Evolutionary conservation across 2,113 vertebrate genomes (phyloP).

Genomic region (Sylvietta virens): DNA sequence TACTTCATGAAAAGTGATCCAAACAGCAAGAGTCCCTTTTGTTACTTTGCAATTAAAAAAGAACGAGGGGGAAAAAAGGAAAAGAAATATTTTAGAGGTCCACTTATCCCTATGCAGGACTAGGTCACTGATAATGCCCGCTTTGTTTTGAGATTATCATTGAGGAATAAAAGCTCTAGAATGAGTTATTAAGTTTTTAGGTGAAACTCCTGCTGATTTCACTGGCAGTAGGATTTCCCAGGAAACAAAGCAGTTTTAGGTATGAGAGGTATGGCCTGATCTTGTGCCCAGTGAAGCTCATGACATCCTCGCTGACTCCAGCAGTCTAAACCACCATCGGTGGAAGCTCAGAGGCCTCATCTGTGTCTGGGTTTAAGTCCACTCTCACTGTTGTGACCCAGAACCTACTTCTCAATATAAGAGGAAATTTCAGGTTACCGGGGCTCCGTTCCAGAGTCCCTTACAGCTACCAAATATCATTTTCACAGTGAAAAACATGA

Average conservation of each 20-base stretch:
- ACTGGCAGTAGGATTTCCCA: neutral
- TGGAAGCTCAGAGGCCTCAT: neutral
- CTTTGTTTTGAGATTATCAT: conserved; percentile 6
- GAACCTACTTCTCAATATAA: neutral
- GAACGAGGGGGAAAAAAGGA: neutral
- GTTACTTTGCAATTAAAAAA: neutral
- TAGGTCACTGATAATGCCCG: neutral
- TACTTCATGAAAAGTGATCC: conserved; percentile 34
- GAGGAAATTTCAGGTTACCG: neutral
- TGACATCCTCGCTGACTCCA: neutral
- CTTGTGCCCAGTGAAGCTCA: neutral
- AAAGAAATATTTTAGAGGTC: conserved; percentile 1
- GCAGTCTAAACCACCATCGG: neutral
- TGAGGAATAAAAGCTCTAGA: neutral
- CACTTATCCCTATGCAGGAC: neutral
- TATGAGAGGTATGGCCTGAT: neutral
- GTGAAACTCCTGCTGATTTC: neutral
- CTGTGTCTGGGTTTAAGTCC: neutral
- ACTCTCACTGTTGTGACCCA: neutral
- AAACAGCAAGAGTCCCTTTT: conserved; percentile 1
- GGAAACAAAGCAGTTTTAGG: neutral
- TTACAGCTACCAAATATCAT: neutral
- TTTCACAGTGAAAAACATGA: neutral
- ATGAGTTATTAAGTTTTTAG: neutral
- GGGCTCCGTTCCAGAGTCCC: neutral